Base-by-base conservation (phyloP, 2,113 vertebrate species). In the Centropristis striata region DNA sequence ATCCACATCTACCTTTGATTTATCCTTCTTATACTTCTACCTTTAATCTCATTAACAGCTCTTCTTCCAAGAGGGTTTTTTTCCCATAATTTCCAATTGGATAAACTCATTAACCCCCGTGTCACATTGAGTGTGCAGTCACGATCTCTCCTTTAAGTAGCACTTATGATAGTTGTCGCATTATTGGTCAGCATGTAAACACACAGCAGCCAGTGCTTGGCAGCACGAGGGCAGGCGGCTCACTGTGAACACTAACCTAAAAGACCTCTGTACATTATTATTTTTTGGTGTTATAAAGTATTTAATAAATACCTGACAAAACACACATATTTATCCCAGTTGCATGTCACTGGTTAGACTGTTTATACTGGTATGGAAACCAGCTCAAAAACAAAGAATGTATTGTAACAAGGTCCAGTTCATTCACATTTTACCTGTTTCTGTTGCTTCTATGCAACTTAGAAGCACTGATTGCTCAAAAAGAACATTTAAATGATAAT, bases 201-300 rank as follows among this genome's bases (percentile, higher is more conserved):
- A 53, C 27, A 50, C 32, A 32, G 71, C 32, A 32, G 71, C 18
- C 49, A 11, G 63, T 1, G 18, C 37, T 58, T 20, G 21, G 49
- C 41, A 44, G 32, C 66, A 64, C 14, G 23, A 67, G 60, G 25
- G 28, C 59, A 10, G 60, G 27, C 32, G 5, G 39, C 51, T 39
- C 27, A 13, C 25, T 32, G 37, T 69, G 73, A 74, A 47, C 36
- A 47, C 21, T 65, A 20, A 88, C 57, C 60, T n/a, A n/a, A n/a
- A n/a, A n/a, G n/a, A n/a, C n/a, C n/a, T 32, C 32, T 32, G 32
- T 3, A 32, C 32, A 32, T n/a, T n/a, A n/a, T n/a, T n/a, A n/a
- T n/a, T n/a, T n/a, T n/a, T n/a, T n/a, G n/a, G n/a, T n/a, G n/a
- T n/a, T n/a, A n/a, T n/a, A n/a, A n/a, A n/a, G n/a, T n/a, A n/a